phyloP scores from a whole-genome alignment of 2,113 vertebrate species.

The Ariopsis seemanni region DNA sequence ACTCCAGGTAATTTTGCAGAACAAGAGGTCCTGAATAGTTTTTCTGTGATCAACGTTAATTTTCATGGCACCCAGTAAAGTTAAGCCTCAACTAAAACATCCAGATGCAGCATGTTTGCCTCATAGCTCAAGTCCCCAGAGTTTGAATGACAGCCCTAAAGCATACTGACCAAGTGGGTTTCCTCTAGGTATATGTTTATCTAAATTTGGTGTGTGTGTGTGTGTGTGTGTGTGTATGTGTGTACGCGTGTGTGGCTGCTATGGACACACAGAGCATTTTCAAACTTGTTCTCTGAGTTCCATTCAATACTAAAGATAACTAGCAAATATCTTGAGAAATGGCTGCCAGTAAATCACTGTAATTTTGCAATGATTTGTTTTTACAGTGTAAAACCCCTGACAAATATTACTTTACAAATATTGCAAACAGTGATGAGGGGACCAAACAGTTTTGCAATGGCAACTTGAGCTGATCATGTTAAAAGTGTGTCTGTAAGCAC shows the following conservation, averaged over 20 bases:
- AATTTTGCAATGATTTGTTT: neutral
- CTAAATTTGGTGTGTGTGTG: neutral
- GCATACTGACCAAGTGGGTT: neutral
- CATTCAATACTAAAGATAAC: neutral
- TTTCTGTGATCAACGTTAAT: neutral
- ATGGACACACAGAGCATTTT: neutral
- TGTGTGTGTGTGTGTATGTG: neutral
- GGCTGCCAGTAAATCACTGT: neutral
- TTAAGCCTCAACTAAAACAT: neutral
- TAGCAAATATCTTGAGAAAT: neutral
- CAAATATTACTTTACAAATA: too few species aligned
- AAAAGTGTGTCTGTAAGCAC: too few species aligned
- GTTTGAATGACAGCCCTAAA: neutral
- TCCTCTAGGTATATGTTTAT: neutral
- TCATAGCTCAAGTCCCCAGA: too few species aligned
- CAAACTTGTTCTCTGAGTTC: neutral
- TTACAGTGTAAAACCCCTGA: neutral
- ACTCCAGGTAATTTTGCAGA: neutral
- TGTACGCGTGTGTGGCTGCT: neutral
- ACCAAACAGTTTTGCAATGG: too few species aligned
- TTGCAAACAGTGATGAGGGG: too few species aligned
- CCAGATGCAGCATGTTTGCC: neutral
- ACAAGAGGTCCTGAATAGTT: neutral
- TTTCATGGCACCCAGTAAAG: neutral
- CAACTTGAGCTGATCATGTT: too few species aligned